A percentile compares a stretch with the other conserved stretches of the same genome.
These are phyloP conservation scores for Engraulis encrasicolus DNA, from an alignment of 2,113 vertebrate genomes.

Conservation along the genomic window DNA sequence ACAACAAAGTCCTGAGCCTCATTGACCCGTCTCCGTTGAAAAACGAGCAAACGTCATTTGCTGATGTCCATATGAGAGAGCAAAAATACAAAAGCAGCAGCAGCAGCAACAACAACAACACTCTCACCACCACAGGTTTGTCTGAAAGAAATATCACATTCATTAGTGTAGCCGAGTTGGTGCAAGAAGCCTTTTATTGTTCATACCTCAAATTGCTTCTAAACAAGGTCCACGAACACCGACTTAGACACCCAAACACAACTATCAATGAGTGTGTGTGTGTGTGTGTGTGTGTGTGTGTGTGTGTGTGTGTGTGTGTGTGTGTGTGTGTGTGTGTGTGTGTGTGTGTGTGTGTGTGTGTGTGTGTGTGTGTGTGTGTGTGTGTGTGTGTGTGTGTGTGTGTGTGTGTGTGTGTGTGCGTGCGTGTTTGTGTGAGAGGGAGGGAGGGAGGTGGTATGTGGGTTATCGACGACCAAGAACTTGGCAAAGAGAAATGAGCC, in stretches of 20 bases:
- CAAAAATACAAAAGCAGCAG: constrained; percentile 28
- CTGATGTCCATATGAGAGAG: neutral
- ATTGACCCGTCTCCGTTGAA: neutral
- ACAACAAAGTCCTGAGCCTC: too few species aligned
- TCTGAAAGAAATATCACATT: constrained; percentile 60
- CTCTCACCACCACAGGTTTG: constrained; percentile 56
- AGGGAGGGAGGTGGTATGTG: neutral
- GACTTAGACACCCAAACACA: constrained; percentile 14
- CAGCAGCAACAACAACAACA: constrained; percentile 67
- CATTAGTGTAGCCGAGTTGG: constrained; percentile 54
- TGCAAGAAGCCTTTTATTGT: neutral
- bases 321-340: too few species aligned
- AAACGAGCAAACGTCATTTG: neutral
- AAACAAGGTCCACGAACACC: neutral
- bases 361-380: too few species aligned
- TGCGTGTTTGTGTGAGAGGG: too few species aligned
- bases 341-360: too few species aligned
- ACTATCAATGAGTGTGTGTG: too few species aligned
- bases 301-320: too few species aligned
- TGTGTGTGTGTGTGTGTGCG: too few species aligned
- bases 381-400: too few species aligned
- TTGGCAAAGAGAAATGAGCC: neutral
- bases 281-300: too few species aligned
- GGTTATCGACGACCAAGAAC: neutral
- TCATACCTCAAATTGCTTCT: constrained; percentile 23